A percentile compares a stretch with the other conserved stretches of the same genome.
phyloP scores from a whole-genome alignment of 2,113 vertebrate genomes.

The Nyctereutes procyonoides region DNA sequence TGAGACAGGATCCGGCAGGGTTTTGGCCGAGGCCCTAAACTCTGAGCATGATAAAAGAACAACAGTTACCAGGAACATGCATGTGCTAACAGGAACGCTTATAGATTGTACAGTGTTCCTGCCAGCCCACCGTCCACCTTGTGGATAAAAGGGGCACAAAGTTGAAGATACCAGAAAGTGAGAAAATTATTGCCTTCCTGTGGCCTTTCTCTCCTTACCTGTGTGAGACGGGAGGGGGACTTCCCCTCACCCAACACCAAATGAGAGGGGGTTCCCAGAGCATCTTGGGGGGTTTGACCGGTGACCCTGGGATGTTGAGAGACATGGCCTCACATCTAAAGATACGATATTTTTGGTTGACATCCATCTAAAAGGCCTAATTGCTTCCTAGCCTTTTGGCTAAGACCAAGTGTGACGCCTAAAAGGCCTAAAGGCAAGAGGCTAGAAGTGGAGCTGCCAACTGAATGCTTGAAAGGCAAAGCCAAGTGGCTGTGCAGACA shows the following conservation, averaged over 20 bases:
- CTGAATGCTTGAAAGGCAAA: neutral
- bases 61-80: neutral
- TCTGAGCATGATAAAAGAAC: neutral
- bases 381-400: too few relatives aligned
- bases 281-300: neutral
- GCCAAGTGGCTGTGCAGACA: neutral
- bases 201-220: neutral
- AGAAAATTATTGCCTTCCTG: neutral
- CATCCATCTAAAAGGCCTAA: neutral
- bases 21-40: neutral
- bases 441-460: neutral
- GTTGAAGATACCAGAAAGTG: neutral
- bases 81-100: neutral
- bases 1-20: neutral
- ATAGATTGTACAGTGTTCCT: neutral
- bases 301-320: neutral
- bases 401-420: neutral
- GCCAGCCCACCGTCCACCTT: neutral
- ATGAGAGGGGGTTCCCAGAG: neutral
- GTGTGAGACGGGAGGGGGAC: fast-evolving
- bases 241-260: neutral
- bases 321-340: neutral
- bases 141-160: neutral
- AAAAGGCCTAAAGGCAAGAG: neutral
- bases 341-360: neutral